These are phyloP conservation scores for Cynaeus angustus DNA, from an alignment of 2,888 invertebrate genomes.

Conservation along the genomic window DNA sequence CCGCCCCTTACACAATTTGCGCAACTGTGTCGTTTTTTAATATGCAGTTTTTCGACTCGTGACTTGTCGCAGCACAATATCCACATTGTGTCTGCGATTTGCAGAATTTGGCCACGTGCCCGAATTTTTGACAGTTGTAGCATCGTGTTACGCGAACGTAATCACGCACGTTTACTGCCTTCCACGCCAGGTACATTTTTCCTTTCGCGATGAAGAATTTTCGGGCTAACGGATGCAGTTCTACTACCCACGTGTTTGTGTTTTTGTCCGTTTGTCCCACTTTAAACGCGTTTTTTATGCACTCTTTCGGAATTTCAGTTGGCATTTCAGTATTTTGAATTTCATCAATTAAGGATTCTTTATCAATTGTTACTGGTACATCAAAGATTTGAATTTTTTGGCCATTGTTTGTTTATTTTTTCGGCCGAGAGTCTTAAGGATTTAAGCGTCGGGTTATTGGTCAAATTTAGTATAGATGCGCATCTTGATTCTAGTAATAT, in stretches of 20 bases:
- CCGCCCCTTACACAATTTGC: not conserved
- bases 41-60: not conserved
- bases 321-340: too few species aligned
- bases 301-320: too few species aligned
- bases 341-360: too few species aligned
- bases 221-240: not conserved
- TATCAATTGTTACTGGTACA: too few species aligned
- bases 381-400: too few species aligned
- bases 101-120: not conserved
- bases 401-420: too few species aligned
- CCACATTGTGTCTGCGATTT: not conserved
- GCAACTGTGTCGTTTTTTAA: not conserved
- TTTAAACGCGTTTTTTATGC: too few species aligned
- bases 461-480: too few species aligned
- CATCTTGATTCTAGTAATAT: too few species aligned
- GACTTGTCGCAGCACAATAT: not conserved
- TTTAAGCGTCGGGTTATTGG: too few species aligned
- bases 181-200: slow-evolving; percentile 2
- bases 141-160: slow-evolving; percentile 16
- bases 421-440: too few species aligned
- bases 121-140: slow-evolving; percentile 3
- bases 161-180: not conserved
- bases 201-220: not conserved
- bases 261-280: too few species aligned
- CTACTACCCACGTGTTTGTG: not conserved